A percentile compares a stretch with the other conserved stretches of the same genome.
Evolutionary conservation across 2,113 vertebrate species (phyloP).

Genomic region (Fukomys damarensis): DNA sequence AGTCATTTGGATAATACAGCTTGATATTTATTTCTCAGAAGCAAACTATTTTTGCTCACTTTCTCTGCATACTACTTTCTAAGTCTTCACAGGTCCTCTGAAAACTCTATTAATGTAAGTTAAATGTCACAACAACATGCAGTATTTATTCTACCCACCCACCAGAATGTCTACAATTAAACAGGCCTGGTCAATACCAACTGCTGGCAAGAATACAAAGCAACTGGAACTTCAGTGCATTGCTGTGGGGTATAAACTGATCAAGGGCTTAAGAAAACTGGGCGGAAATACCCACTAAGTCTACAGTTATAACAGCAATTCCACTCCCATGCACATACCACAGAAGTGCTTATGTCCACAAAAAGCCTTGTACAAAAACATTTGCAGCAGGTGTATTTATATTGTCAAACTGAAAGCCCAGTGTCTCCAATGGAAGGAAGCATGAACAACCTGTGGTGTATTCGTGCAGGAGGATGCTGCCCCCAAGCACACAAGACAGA

Average conservation of each 20-base stretch:
- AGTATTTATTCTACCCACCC: background rate
- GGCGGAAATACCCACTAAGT: background rate
- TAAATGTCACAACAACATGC: background rate
- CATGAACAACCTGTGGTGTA: background rate
- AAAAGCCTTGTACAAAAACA: background rate
- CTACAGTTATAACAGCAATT: background rate
- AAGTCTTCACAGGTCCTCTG: background rate
- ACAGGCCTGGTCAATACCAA: background rate
- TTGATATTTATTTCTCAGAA: background rate
- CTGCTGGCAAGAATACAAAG: background rate
- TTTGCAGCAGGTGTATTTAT: background rate
- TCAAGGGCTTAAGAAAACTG: background rate
- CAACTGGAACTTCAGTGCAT: background rate
- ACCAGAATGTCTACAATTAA: constrained; percentile 7
- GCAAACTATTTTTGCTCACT: background rate
- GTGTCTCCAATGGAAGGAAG: background rate
- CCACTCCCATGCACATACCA: background rate
- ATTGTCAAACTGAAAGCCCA: background rate
- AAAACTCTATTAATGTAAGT: constrained; percentile 51
- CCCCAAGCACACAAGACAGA: background rate
- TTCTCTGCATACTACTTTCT: background rate
- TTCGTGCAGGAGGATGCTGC: background rate
- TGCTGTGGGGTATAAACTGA: background rate
- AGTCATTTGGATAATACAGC: background rate
- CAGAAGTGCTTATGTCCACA: background rate